A percentile compares a stretch with the other conserved stretches of the same genome.
These are phyloP conservation scores for Drosophila repleta DNA, from an alignment of 1,140 invertebrate species.

Conservation along the genomic window DNA sequence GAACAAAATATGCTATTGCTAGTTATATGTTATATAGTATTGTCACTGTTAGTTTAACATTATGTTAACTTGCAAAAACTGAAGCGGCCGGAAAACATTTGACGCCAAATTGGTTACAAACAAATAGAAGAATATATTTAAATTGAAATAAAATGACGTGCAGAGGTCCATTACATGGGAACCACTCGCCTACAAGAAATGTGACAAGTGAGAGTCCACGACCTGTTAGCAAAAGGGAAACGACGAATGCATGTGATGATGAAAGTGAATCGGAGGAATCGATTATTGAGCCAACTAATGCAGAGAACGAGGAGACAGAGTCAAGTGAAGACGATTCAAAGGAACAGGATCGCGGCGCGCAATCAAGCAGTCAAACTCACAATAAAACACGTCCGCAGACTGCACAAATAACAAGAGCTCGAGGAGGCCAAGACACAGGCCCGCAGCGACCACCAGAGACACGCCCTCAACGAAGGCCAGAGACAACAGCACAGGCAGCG, in stretches of 20 bases:
- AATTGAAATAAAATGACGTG: conserved; percentile 2
- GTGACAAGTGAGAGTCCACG: neutral
- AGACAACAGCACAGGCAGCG: neutral
- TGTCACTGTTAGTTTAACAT: neutral
- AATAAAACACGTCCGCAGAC: neutral
- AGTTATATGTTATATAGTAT: neutral
- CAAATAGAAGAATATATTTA: neutral
- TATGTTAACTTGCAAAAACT: neutral
- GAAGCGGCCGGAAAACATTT: neutral
- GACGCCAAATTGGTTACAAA: neutral
- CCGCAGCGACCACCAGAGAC: neutral
- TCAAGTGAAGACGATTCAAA: neutral
- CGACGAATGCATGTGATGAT: neutral
- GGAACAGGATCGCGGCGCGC: neutral
- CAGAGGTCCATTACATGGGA: conserved; percentile 4
- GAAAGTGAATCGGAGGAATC: conserved; percentile 19
- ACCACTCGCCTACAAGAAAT: neutral
- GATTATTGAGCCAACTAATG: neutral
- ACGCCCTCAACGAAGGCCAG: neutral
- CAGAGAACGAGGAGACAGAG: neutral
- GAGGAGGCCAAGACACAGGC: no score
- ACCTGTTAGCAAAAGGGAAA: neutral
- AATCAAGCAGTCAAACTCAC: no score
- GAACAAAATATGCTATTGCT: no score
- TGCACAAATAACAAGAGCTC: no score